A percentile compares a stretch with the other conserved stretches of the same genome.
These are phyloP conservation scores for Ormyrus rosae DNA, from an alignment of 2,888 invertebrate genomes.

Conservation along the genomic window DNA sequence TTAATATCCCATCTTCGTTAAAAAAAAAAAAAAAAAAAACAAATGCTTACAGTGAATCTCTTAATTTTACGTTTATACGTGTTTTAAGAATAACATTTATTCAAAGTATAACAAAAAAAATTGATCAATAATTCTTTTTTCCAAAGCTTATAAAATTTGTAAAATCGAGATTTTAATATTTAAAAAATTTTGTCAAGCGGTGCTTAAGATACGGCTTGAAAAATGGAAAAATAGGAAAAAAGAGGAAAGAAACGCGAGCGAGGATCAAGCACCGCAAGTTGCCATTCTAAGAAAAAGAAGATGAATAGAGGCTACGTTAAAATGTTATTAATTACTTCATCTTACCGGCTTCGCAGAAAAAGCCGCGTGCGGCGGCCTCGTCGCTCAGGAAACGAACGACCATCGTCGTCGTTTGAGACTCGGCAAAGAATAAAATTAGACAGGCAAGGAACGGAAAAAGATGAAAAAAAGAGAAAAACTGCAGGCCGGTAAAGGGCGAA, in stretches of 20 bases:
- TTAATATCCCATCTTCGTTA: too few species aligned
- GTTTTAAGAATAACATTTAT: too few species aligned
- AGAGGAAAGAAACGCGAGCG: slow-evolving; percentile 8
- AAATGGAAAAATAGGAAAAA: slow-evolving; percentile 13
- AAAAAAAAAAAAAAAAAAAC: too few species aligned
- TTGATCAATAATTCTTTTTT: too few species aligned
- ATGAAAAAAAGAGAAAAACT: background rate
- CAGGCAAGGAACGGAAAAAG: background rate
- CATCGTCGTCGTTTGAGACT: background rate
- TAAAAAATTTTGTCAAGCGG: slow-evolving; percentile 26
- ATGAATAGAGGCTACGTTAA: slow-evolving; percentile 50
- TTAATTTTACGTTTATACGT: too few species aligned
- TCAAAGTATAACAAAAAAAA: too few species aligned
- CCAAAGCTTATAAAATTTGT: too few species aligned
- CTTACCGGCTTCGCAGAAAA: slow-evolving; percentile 19
- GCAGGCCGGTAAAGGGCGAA: background rate
- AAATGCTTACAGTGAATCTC: too few species aligned
- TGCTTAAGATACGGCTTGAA: slow-evolving; percentile 15
- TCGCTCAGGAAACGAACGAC: slow-evolving; percentile 42
- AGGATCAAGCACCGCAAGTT: slow-evolving; percentile 15
- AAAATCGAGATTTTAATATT: slow-evolving; percentile 7
- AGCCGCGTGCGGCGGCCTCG: slow-evolving; percentile 1
- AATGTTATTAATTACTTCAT: slow-evolving; percentile 57
- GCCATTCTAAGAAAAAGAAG: slow-evolving; percentile 49
- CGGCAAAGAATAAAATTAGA: slow-evolving; percentile 50